These are phyloP conservation scores for Polymixis lichenea DNA, from an alignment of 2,888 invertebrate genomes.

Conservation along the genomic window DNA sequence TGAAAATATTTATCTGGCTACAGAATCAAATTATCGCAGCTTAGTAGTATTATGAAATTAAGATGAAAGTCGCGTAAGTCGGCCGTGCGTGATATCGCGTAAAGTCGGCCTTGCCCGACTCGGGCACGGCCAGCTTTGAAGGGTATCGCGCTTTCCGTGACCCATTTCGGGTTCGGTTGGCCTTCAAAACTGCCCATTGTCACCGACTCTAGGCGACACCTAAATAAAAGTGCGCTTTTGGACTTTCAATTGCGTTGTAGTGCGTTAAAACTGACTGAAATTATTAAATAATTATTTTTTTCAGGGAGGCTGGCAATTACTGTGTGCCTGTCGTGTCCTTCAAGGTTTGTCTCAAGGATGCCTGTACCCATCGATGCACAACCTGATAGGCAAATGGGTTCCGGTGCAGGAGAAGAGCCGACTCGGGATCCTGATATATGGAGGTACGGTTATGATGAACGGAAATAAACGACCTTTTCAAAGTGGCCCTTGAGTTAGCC, in stretches of 20 bases:
- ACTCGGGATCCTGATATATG: conserved; percentile 41
- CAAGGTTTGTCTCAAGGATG: conserved; percentile 94
- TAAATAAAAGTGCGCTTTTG: background rate
- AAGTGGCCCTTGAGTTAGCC: background rate
- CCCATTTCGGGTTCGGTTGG: too few relatives aligned
- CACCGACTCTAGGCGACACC: background rate
- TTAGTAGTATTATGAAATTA: too few relatives aligned
- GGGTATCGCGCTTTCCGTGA: too few relatives aligned
- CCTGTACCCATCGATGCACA: conserved; percentile 92
- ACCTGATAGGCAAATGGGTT: conserved; percentile 93
- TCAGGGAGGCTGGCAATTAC: conserved; percentile 91
- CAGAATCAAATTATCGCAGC: too few relatives aligned
- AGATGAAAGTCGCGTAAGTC: too few relatives aligned
- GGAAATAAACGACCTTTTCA: conserved; percentile 32
- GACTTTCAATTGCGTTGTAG: background rate
- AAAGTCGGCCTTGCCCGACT: too few relatives aligned
- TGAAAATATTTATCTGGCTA: too few relatives aligned
- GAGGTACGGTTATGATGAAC: conserved; percentile 51
- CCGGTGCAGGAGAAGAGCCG: conserved; percentile 89
- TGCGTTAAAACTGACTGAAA: background rate
- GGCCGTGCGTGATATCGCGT: too few relatives aligned
- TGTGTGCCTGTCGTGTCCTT: conserved; percentile 92
- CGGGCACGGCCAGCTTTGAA: too few relatives aligned
- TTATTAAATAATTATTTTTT: conserved; percentile 61
- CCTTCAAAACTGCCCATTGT: background rate